These are phyloP conservation scores for Dexiosoma caninum DNA, from an alignment of 2,888 invertebrate species.

Conservation along the genomic window DNA sequence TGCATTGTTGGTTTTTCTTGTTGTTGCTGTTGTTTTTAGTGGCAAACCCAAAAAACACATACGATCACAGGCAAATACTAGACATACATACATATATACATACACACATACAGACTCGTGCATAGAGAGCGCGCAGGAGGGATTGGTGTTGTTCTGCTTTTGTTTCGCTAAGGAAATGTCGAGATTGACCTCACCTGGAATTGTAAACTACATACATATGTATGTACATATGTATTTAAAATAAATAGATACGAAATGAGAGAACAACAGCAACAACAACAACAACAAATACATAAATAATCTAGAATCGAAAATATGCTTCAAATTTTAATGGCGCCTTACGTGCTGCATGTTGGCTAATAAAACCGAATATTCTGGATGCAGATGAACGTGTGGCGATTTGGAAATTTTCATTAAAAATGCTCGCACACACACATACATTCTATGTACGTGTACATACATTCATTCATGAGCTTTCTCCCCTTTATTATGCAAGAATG, in stretches of 20 bases:
- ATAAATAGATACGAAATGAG: conserved; percentile 12
- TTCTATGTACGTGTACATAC: too few species aligned
- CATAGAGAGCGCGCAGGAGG: conserved; percentile 8
- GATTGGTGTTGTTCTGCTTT: conserved; percentile 25
- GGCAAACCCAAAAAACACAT: conserved; percentile 49
- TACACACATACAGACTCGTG: too few species aligned
- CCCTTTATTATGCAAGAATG: conserved; percentile 32
- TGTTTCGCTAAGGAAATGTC: conserved; percentile 20
- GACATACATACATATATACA: too few species aligned
- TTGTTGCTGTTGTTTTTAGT: not conserved
- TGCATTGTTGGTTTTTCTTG: too few species aligned
- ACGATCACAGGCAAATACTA: not conserved
- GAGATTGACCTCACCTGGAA: conserved; percentile 57
- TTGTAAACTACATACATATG: conserved; percentile 39
- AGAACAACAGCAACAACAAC: not conserved
- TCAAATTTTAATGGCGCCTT: conserved; percentile 46
- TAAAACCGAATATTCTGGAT: not conserved
- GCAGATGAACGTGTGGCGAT: conserved; percentile 3
- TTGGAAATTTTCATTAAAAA: not conserved
- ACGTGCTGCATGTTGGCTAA: conserved; percentile 18
- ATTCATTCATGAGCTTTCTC: too few species aligned
- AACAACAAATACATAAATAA: conserved; percentile 39
- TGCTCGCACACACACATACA: too few species aligned
- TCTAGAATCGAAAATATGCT: conserved; percentile 37
- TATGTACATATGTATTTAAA: conserved; percentile 34